Base-by-base conservation (phyloP, 1,140 invertebrate genomes). In the Chrysoperla carnea region DNA sequence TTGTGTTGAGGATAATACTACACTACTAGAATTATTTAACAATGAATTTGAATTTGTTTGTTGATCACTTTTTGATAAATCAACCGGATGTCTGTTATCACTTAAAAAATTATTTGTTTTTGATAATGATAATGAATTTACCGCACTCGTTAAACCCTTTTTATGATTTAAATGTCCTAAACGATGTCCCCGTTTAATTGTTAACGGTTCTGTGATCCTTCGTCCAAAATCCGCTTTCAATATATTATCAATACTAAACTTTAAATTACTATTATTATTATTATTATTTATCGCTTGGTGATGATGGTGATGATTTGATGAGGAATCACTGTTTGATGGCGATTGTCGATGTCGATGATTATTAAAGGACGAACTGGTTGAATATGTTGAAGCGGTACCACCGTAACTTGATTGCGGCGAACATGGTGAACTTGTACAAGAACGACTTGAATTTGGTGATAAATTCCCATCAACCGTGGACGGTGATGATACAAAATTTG, bases 201-300 rank as follows among this genome's bases (percentile, higher is more conserved):
- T 70, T 42, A 78, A 66, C 8, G 76, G 74, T 60, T 80, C 75
- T 3, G 78, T 78, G 8, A 81, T 76, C 27, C 77, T 53, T 23
- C 78, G 68, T 0, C 87, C 87, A 49, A 92, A 92, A 57, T 89
- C 84, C 0, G 85, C 85, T 57, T 88, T 86, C 6, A 92, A 62
- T 43, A 92, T 92, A 63, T 90, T 90, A 54, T 90, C 86, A 61
- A 92, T 92, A 48, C 85, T 90, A 64, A 92, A 92, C 52, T 89
- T 90, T 1, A 91, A 60, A 48, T 69, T 71, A 8, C 67, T 65
- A 44, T 78, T 78, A 49, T 76, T 76, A 3, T 64, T 59, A 41
- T 67, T 64, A 39, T 68, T 63, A 37, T 67, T 64, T 27, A 60
- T 60, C 28, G 52, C 57, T 38, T 61, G 61, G 13, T 57, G 31